Conservation (phyloP, 2,797 vertebrate species). For the Tragopan temminckii region DNA sequence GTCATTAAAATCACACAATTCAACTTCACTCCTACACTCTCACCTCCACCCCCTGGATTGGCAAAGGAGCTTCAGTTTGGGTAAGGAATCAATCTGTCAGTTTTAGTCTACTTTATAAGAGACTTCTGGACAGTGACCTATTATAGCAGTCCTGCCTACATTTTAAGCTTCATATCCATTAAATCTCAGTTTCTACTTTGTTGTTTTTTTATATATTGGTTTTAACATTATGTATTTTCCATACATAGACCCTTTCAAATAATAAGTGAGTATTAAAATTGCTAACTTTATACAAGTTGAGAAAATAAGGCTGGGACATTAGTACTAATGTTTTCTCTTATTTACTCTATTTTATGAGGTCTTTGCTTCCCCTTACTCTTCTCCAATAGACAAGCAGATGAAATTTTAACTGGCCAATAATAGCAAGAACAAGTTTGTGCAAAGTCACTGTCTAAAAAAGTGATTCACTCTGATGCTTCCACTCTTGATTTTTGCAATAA, state of each 20-base stretch:
- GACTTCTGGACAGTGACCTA: not conserved
- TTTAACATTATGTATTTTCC: not conserved
- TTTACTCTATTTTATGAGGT: not conserved
- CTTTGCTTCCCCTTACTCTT: not conserved
- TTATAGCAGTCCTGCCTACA: not conserved
- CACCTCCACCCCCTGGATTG: fast-evolving
- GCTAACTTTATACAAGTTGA: not conserved
- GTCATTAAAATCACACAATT: not conserved
- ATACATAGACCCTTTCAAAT: not conserved
- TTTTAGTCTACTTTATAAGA: not conserved
- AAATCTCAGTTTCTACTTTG: not conserved
- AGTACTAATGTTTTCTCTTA: not conserved
- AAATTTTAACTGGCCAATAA: fast-evolving
- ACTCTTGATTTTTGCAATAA: not conserved
- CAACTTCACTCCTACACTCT: not conserved
- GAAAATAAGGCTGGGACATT: not conserved
- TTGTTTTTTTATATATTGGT: not conserved
- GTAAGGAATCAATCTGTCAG: not conserved
- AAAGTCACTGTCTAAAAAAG: not conserved
- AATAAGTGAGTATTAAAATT: not conserved
- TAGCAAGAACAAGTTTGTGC: fast-evolving
- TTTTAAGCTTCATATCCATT: not conserved
- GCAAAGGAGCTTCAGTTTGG: not conserved
- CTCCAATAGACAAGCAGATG: not conserved
- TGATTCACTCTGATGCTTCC: not conserved